Evolutionary conservation across 2,797 vertebrate genomes (phyloP).

Genomic region (Apodemus agrarius): DNA sequence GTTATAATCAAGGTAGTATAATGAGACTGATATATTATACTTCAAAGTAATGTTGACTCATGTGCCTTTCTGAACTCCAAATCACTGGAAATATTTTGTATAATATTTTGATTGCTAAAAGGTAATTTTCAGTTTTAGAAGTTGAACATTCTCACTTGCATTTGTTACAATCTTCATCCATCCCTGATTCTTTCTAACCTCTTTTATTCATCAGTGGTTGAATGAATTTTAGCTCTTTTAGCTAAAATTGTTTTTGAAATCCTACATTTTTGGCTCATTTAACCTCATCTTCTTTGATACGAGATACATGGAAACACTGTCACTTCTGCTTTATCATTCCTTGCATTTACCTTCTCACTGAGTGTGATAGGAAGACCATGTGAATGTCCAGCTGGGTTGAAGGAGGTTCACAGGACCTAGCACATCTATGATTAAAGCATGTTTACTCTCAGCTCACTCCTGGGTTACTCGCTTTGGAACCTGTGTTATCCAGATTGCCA

Average conservation of each 20-base stretch:
- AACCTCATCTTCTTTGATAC: background rate
- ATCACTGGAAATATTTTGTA: background rate
- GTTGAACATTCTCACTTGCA: background rate
- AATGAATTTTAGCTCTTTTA: background rate
- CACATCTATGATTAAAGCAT: background rate
- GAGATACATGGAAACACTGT: background rate
- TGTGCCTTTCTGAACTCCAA: background rate
- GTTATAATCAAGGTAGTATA: background rate
- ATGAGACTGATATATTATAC: background rate
- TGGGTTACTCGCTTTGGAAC: background rate
- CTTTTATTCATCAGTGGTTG: background rate
- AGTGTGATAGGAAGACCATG: no score
- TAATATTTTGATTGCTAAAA: background rate
- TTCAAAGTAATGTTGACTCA: constrained; percentile 28
- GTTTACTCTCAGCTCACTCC: no score
- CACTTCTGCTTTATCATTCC: background rate
- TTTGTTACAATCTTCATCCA: background rate
- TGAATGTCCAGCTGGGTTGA: background rate
- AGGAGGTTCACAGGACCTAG: background rate
- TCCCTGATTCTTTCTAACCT: background rate
- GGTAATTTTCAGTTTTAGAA: background rate
- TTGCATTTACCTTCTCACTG: background rate
- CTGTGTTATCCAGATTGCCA: background rate
- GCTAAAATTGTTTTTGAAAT: background rate
- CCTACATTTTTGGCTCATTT: background rate